Evolutionary conservation across 2,888 invertebrate genomes (phyloP).

Genomic region (Morpho achilles): DNA sequence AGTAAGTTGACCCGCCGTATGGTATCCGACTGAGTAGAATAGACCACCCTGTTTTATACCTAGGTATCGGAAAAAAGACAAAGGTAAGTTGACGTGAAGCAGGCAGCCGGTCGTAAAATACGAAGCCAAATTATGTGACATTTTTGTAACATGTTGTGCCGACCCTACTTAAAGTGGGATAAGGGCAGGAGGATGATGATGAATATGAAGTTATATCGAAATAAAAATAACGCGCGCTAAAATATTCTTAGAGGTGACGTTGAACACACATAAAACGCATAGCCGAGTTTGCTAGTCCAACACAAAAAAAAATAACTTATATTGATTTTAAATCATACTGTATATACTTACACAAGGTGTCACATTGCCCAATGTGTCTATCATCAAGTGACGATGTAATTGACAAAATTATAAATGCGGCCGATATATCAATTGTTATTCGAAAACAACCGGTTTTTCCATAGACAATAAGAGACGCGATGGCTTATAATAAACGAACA

Average conservation of each 20-base stretch:
- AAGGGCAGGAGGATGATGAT: not conserved
- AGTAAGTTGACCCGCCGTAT: too few species aligned
- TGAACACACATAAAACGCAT: too few species aligned
- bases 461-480: conserved; percentile 17
- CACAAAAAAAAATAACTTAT: not conserved
- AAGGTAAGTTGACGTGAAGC: too few species aligned
- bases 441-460: conserved; percentile 24
- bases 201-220: not conserved
- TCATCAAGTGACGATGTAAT: conserved; percentile 27
- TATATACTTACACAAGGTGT: conserved; percentile 46
- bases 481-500: not conserved
- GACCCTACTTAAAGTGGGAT: too few species aligned
- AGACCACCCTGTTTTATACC: too few species aligned
- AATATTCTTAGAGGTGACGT: too few species aligned
- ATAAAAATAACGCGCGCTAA: too few species aligned
- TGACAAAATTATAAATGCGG: conserved; percentile 22
- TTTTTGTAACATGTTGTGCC: too few species aligned
- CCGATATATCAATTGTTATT: conserved; percentile 20
- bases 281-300: not conserved
- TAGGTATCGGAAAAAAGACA: too few species aligned
- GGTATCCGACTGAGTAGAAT: too few species aligned
- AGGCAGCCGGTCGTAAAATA: too few species aligned
- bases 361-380: conserved; percentile 55
- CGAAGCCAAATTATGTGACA: too few species aligned
- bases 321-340: conserved; percentile 14